Evolutionary conservation across 2,797 vertebrate species (phyloP), one percentile per base, ranked within the genome.

Genomic region (Heliangelus exortis): DNA sequence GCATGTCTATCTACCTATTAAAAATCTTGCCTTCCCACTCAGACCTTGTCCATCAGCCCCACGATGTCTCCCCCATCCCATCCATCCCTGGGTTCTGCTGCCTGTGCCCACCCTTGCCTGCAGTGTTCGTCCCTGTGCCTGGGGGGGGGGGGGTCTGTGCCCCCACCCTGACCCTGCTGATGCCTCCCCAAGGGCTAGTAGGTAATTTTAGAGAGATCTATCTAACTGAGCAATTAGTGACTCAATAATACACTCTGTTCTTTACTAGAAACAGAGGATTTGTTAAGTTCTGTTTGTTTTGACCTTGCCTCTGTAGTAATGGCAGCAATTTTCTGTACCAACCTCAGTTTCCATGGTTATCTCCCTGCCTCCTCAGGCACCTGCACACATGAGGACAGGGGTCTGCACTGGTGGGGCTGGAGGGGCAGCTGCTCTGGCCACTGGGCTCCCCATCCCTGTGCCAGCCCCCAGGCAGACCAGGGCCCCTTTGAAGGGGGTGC

Each of bases 201-300:
- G 54, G 58, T 43, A 57, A 68, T 75, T 71, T 17, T 50, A 54
- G 71, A 72, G 54, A 53, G 84, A 61, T 25, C 41, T 33, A 2
- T 50, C 75, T 51, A 79, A 50, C 72, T n/a, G 59, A 43, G 73
- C 53, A 76, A 79, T 87, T 75, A 85, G 36, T 1, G 4, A 83
- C 73, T 85, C 75, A 26, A 55, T 69, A 77, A 54, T 9, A 55
- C 76, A 23, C 28, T 41, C 43, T 47, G 59, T 51, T 5, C 74
- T 90, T 86, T 77, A 47, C 47, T 51, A 80, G 76, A 87, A 91
- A 66, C 20, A 73, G 68, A 71, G 83, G 61, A 85, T 91, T 61
- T 28, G 87, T 39, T 91, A 54, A 87, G 92, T 94, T 89, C 90
- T 96, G 80, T 83, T 95, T 91, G 88, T 36, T 93, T 90, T 93